Evolutionary conservation across 2,113 vertebrate species (phyloP), one percentile per base, ranked within the genome.

Genomic region (Aramus guarauna): DNA sequence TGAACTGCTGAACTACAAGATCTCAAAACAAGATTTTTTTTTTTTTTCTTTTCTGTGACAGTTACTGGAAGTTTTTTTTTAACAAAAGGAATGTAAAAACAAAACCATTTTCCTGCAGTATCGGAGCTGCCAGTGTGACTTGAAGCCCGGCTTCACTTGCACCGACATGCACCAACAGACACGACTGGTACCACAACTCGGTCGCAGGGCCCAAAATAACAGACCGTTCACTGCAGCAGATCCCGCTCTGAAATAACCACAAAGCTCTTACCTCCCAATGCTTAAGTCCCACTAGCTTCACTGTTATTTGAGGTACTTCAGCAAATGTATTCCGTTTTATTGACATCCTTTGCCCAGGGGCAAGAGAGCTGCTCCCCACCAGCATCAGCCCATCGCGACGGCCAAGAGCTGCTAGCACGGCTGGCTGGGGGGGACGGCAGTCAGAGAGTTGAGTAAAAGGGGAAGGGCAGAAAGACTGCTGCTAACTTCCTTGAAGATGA

Each of bases 181-280:
- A 12, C 0, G 1, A 9, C 3, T 1, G 37, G 58, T 4, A 55
- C 36, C 1, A 2, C 18, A 12, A 23, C 36, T 37, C 2, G 0
- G 41, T 18, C 3, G 1, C 5, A 43, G 0, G 0, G 43, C 55
- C 60, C 39, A 9, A 52, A 73, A 34, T 7, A 66, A 36, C 64
- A 23, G 34, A 59, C 16, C 2, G 11, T 4, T 16, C 2, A 2
- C 27, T 8, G 15, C 66, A 9, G n/a, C 89, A 7, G 8, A 12
- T 17, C 71, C 78, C 4, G 1, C 79, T 27, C 34, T 2, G 1
- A 88, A 48, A 79, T 55, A 95, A 85, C 34, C 67, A 81, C 12
- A 1, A 53, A 85, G 53, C 30, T 92, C 98, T 98, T 98, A 98
- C 98, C 98, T 98, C 97, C 69, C 94, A 96, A 22, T 95, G 88